Conservation (phyloP, 2,113 vertebrate species). For the Amia ocellicauda region DNA sequence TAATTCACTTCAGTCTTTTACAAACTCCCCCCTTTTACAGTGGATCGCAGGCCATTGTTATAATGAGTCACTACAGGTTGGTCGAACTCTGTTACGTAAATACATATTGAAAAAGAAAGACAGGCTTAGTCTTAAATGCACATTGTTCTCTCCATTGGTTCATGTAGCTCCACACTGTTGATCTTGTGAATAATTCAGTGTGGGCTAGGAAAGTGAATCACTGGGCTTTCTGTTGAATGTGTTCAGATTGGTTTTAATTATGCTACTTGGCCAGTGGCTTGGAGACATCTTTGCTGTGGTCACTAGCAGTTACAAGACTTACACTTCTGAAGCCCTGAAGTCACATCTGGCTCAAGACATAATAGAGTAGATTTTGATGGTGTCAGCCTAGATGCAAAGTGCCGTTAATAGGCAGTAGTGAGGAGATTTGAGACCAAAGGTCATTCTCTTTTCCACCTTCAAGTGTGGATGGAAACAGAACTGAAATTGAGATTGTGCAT, state of each 20-base stretch:
- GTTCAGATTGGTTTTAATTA: neutral
- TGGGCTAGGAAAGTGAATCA: neutral
- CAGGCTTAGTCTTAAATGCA: neutral
- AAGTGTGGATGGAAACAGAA: no score
- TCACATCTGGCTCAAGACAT: no score
- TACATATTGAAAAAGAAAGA: neutral
- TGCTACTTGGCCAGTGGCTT: slow-evolving; percentile 26
- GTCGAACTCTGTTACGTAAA: neutral
- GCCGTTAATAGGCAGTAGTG: no score
- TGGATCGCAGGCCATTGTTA: neutral
- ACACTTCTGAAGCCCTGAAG: no score
- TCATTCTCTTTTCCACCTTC: no score
- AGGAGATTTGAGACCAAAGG: no score
- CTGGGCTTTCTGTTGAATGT: neutral
- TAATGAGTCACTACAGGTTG: neutral
- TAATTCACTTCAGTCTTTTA: neutral
- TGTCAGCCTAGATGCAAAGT: no score
- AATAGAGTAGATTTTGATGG: no score
- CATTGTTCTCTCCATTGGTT: neutral
- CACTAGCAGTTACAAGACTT: no score
- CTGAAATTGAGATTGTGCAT: no score
- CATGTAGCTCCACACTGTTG: neutral
- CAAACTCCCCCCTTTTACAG: neutral
- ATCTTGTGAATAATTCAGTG: neutral
- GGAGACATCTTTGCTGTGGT: slow-evolving; percentile 18